A percentile compares a stretch with the other conserved stretches of the same genome.
Evolutionary conservation across 2,888 invertebrate genomes (phyloP).

Genomic region (Agrotis ipsilon): DNA sequence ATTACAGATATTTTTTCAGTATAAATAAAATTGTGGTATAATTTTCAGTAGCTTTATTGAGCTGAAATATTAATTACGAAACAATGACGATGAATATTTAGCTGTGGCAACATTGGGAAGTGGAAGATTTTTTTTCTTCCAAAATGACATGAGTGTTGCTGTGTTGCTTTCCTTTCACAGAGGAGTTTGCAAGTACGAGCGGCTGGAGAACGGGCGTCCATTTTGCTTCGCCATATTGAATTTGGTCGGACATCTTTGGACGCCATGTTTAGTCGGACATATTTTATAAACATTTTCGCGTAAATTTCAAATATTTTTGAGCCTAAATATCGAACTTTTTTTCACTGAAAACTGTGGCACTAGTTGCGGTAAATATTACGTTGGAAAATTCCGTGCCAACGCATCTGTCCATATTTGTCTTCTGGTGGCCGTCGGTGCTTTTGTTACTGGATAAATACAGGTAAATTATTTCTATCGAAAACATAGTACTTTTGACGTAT

Average conservation of each 20-base stretch:
- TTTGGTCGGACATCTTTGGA: slow-evolving; percentile 93
- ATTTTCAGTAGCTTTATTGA: slow-evolving; percentile 4
- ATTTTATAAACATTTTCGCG: slow-evolving; percentile 94
- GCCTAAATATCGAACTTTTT: slow-evolving; percentile 88
- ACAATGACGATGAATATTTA: slow-evolving; percentile 6
- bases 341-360: slow-evolving; percentile 86
- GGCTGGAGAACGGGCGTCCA: slow-evolving; percentile 86
- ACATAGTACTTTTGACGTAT: slow-evolving; percentile 89
- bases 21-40: background rate
- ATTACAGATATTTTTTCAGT: too few species aligned
- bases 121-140: slow-evolving; percentile 63
- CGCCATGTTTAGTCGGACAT: slow-evolving; percentile 95
- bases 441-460: slow-evolving; percentile 91
- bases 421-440: slow-evolving; percentile 88
- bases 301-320: slow-evolving; percentile 91
- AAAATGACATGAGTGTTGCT: slow-evolving; percentile 71
- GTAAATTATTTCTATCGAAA: slow-evolving; percentile 88
- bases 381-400: slow-evolving; percentile 86
- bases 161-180: slow-evolving; percentile 74
- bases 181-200: slow-evolving; percentile 74
- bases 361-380: slow-evolving; percentile 81
- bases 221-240: slow-evolving; percentile 92
- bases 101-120: slow-evolving; percentile 71
- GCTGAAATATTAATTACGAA: slow-evolving; percentile 17
- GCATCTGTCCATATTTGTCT: slow-evolving; percentile 87